Percentiles rank a stretch among this genome's conserved stretches.
phyloP scores from a whole-genome alignment of 2,888 invertebrate species.

The Orchesella flavescens region DNA sequence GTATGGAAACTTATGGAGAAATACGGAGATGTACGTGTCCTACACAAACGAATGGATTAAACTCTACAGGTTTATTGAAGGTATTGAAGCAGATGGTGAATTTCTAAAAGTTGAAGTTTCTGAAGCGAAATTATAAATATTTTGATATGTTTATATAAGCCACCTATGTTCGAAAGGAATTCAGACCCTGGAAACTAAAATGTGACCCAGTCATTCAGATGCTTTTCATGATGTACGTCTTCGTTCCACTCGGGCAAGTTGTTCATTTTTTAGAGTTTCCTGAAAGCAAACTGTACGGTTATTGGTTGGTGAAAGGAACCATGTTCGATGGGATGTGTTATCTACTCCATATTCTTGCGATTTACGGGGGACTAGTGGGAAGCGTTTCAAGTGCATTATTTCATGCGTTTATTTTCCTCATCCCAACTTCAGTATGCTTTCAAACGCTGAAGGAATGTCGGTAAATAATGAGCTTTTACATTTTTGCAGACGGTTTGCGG shows the following conservation, averaged over 20 bases:
- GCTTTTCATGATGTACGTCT: background rate
- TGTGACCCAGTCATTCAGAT: background rate
- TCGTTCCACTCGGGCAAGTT: conserved; percentile 22
- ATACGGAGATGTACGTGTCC: background rate
- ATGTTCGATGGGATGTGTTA: background rate
- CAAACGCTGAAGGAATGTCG: conserved; percentile 21
- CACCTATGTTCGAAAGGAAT: background rate
- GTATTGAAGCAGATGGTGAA: too few relatives aligned
- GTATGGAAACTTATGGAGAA: background rate
- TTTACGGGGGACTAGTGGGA: background rate
- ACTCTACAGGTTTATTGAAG: background rate
- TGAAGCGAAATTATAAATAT: background rate
- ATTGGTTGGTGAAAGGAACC: conserved; percentile 17
- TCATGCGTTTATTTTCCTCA: conserved; percentile 20
- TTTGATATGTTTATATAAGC: too few relatives aligned
- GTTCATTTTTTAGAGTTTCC: conserved; percentile 35
- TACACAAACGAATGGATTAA: conserved; percentile 24
- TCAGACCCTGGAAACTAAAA: conserved; percentile 23
- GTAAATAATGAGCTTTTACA: conserved; percentile 3
- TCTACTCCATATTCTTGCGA: background rate
- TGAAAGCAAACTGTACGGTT: conserved; percentile 26
- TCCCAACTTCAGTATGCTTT: conserved; percentile 25
- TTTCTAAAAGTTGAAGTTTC: too few relatives aligned
- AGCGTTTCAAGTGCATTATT: conserved; percentile 1
- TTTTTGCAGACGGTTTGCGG: background rate